phyloP scores from a whole-genome alignment of 2,888 invertebrate genomes.

The Heliconius sara region DNA sequence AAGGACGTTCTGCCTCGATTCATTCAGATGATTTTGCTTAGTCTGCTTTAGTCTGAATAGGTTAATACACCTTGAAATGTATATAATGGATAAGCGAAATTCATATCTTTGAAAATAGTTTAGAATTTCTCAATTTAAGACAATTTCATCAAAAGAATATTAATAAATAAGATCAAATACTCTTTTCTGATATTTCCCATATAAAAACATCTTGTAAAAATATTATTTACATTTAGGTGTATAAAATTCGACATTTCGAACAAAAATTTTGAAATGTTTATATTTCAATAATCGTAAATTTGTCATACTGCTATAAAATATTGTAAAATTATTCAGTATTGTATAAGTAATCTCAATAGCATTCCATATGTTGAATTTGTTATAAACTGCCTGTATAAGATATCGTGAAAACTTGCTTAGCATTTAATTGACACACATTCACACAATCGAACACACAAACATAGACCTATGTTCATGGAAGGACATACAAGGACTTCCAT shows the following conservation, averaged over 20 bases:
- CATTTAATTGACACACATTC: slow-evolving; percentile 1
- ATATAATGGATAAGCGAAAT: not conserved
- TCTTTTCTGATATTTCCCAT: not conserved
- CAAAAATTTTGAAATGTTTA: not conserved
- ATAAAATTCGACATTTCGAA: not conserved
- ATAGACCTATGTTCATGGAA: not conserved
- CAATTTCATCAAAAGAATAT: no score
- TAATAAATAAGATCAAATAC: no score
- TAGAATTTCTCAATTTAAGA: not conserved
- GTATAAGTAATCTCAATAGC: not conserved
- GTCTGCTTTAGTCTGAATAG: slow-evolving; percentile 3
- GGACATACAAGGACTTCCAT: not conserved
- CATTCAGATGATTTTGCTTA: slow-evolving; percentile 46
- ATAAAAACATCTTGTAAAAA: not conserved
- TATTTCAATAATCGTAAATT: not conserved
- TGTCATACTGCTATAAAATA: not conserved
- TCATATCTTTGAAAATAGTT: not conserved
- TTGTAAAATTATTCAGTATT: not conserved
- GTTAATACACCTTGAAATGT: not conserved
- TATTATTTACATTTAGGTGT: not conserved
- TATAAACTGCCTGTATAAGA: not conserved
- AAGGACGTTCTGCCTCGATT: slow-evolving; percentile 48
- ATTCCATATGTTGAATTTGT: not conserved
- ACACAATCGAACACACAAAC: not conserved
- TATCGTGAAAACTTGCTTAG: not conserved